phyloP scores from a whole-genome alignment of 2,113 vertebrate species.

The Gopherus evgoodei region DNA sequence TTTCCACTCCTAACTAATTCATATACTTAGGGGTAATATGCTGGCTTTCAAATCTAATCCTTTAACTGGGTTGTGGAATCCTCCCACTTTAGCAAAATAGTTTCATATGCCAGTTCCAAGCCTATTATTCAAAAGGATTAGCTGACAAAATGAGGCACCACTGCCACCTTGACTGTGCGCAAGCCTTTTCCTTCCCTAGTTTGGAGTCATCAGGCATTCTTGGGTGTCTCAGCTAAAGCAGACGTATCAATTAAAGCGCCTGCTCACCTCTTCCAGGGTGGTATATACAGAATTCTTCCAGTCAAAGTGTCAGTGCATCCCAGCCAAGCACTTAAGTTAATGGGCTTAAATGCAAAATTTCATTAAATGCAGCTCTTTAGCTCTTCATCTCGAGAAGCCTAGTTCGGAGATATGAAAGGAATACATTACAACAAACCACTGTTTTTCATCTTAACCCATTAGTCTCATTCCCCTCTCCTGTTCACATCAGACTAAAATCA shows the following conservation, averaged over 20 bases:
- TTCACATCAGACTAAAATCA: neutral
- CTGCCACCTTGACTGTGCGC: neutral
- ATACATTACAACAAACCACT: neutral
- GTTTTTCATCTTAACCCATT: neutral
- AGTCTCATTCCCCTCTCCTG: neutral
- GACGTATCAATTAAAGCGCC: neutral
- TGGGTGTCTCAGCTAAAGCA: neutral
- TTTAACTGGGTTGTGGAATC: constrained; percentile 26
- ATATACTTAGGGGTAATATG: neutral
- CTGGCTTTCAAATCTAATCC: constrained; percentile 9
- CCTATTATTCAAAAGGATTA: neutral
- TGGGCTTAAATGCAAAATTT: neutral
- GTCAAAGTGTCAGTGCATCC: neutral
- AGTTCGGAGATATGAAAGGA: neutral
- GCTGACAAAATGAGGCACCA: neutral
- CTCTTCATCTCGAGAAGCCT: neutral
- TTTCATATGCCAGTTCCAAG: neutral
- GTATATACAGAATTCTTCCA: neutral
- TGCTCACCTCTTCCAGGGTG: neutral
- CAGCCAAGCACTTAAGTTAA: neutral
- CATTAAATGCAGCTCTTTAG: neutral
- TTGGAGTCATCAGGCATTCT: neutral
- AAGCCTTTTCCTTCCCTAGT: neutral
- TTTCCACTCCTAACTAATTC: neutral
- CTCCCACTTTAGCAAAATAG: constrained; percentile 16